phyloP scores from a whole-genome alignment of 2,888 invertebrate species.

The Drosophila silvestris region DNA sequence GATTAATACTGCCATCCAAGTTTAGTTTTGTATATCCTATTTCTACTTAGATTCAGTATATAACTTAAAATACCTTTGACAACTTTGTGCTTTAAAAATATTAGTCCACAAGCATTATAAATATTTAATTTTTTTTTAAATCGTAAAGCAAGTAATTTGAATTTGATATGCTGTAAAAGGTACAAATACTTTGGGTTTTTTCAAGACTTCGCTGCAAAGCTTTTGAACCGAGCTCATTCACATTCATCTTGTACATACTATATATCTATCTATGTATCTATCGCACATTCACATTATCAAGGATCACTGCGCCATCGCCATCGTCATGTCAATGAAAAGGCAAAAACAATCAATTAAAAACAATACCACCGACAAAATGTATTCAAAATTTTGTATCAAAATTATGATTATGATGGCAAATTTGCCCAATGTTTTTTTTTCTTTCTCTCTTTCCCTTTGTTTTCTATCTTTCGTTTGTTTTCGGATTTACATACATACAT shows the following conservation, averaged over 20 bases:
- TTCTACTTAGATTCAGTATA: background rate
- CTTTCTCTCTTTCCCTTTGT: constrained; percentile 59
- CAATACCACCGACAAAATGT: constrained; percentile 18
- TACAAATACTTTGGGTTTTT: background rate
- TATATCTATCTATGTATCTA: background rate
- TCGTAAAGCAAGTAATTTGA: background rate
- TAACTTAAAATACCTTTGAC: background rate
- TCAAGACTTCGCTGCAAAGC: background rate
- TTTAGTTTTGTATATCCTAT: background rate
- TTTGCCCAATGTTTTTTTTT: constrained; percentile 41
- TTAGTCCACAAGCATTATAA: background rate
- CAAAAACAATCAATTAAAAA: constrained; percentile 19
- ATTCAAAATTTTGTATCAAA: constrained; percentile 67
- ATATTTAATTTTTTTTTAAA: background rate
- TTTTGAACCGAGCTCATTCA: background rate
- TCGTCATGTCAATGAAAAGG: constrained; percentile 39
- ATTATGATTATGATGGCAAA: constrained; percentile 54
- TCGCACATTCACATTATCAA: constrained; percentile 14
- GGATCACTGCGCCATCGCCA: constrained; percentile 47
- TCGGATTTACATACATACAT: constrained; percentile 46
- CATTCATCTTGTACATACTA: constrained; percentile 5
- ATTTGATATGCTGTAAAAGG: no score
- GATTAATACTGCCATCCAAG: background rate
- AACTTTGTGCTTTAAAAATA: background rate
- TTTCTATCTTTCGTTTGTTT: constrained; percentile 56